Evolutionary conservation across 2,888 invertebrate genomes (phyloP).

Genomic region (Eutolmus rufibarbis): DNA sequence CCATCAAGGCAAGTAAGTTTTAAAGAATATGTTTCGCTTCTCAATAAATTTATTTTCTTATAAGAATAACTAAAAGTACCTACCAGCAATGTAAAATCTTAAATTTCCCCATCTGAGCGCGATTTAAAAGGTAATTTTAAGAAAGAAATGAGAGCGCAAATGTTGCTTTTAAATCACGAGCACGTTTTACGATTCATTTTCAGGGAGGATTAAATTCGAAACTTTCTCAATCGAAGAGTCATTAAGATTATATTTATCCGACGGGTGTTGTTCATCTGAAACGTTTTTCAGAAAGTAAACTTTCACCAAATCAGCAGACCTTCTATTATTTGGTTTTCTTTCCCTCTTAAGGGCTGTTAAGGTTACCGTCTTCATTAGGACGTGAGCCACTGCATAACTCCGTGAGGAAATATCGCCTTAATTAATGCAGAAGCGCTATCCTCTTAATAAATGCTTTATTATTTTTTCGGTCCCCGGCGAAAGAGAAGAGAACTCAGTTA

Average conservation of each 20-base stretch:
- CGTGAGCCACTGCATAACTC: neutral
- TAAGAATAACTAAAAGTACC: neutral
- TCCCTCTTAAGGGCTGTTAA: neutral
- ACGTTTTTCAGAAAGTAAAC: neutral
- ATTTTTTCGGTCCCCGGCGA: neutral
- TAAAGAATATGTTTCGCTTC: too few relatives aligned
- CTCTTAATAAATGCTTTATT: neutral
- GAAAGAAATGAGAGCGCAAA: neutral
- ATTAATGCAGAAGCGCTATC: neutral
- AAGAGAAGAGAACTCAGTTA: neutral
- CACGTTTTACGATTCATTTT: neutral
- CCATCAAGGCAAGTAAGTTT: too few relatives aligned
- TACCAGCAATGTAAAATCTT: neutral
- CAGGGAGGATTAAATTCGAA: neutral
- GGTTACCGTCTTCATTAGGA: neutral
- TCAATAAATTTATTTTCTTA: too few relatives aligned
- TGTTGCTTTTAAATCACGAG: neutral
- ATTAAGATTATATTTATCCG: neutral
- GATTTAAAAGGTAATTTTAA: neutral
- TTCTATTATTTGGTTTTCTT: neutral
- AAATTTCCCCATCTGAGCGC: neutral
- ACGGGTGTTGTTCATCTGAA: neutral
- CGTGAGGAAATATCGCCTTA: neutral
- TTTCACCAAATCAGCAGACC: neutral
- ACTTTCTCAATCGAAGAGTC: neutral